Conservation (phyloP, 2,797 vertebrate species). For the Muscicapa striata region DNA sequence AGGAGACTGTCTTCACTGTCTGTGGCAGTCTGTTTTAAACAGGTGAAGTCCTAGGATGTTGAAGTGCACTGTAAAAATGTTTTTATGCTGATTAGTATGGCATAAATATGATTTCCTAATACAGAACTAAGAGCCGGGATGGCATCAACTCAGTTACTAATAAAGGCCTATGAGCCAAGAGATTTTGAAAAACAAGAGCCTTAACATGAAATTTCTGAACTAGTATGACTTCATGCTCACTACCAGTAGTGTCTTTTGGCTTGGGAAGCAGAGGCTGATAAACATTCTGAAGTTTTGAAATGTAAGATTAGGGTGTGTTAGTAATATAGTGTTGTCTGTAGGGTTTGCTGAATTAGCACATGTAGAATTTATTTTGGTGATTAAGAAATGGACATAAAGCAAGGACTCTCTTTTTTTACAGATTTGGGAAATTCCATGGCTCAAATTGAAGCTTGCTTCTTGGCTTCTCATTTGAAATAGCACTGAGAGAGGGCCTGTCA, state of each 20-base stretch:
- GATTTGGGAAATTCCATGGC: not conserved
- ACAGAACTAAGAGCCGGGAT: not conserved
- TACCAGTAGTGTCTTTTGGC: not conserved
- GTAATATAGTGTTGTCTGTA: not conserved
- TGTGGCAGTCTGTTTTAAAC: not conserved
- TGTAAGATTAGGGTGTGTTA: not conserved
- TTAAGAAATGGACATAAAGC: not conserved
- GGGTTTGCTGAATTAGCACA: not conserved
- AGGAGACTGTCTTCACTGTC: not conserved
- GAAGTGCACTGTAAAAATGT: not conserved
- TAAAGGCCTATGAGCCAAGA: not conserved
- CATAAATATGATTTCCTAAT: not conserved
- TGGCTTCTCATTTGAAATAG: not conserved
- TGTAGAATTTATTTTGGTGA: not conserved
- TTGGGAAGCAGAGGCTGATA: not conserved
- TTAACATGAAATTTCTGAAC: not conserved
- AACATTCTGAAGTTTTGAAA: not conserved
- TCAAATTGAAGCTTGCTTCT: not conserved
- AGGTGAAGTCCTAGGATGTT: not conserved
- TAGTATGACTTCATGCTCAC: not conserved
- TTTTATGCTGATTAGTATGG: not conserved
- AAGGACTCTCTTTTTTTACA: not conserved
- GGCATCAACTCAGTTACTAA: not conserved
- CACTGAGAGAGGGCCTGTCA: not conserved
- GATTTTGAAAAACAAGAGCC: not conserved